Percentiles rank a stretch among this genome's conserved stretches.
Evolutionary conservation across 2,113 vertebrate genomes (phyloP).

Genomic region (Sturnus vulgaris): DNA sequence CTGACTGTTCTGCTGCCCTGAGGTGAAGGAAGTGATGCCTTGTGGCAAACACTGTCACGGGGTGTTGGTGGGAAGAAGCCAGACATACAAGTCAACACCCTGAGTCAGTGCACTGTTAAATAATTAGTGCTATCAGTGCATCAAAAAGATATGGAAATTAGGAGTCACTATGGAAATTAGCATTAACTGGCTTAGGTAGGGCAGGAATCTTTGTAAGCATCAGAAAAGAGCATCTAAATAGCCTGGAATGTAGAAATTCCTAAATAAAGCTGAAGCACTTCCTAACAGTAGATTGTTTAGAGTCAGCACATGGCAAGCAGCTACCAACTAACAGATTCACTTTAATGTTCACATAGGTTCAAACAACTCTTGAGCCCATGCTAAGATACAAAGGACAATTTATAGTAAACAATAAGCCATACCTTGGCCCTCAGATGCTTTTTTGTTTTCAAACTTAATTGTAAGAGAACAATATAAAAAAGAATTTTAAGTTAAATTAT

Average conservation of each 20-base stretch:
- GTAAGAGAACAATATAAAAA: not conserved
- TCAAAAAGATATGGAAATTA: not conserved
- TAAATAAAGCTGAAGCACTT: not conserved
- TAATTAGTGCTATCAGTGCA: not conserved
- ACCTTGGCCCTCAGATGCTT: not conserved
- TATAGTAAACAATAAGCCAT: not conserved
- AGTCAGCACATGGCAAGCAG: not conserved
- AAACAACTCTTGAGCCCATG: not conserved
- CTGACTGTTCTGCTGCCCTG: not conserved
- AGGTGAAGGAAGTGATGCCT: not conserved
- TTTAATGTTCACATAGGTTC: not conserved
- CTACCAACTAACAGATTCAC: not conserved
- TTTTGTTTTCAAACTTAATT: not conserved
- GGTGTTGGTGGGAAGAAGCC: not conserved
- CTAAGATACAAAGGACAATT: not conserved
- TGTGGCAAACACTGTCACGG: not conserved
- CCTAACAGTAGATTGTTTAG: not conserved
- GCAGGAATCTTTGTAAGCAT: not conserved
- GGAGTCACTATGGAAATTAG: not conserved
- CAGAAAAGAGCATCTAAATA: not conserved
- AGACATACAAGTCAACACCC: not conserved
- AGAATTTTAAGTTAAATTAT: not conserved
- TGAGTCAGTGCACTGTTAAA: not conserved
- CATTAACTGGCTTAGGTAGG: not conserved
- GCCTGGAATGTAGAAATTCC: not conserved